Evolutionary conservation across 2,113 vertebrate species (phyloP).

Genomic region (Turnix velox): DNA sequence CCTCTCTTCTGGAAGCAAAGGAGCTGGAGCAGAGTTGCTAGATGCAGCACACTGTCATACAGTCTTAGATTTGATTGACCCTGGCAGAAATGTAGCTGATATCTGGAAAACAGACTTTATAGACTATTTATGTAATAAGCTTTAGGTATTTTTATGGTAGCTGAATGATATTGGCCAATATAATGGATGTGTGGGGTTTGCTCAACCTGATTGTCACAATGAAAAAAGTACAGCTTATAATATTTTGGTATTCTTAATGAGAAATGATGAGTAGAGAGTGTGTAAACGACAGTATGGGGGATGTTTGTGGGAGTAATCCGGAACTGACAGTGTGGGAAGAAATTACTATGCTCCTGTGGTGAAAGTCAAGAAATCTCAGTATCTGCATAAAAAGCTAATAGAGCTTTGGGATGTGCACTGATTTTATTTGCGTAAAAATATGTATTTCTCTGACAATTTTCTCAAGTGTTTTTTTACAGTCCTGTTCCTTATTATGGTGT

Average conservation of each 20-base stretch:
- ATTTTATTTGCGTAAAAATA: constrained; percentile 52
- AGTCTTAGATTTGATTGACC: neutral
- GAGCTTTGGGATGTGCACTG: constrained; percentile 32
- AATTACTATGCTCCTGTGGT: constrained; percentile 33
- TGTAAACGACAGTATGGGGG: neutral
- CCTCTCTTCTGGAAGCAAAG: neutral
- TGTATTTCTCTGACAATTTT: constrained; percentile 55
- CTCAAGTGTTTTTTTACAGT: constrained; percentile 51
- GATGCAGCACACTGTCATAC: neutral
- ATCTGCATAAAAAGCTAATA: constrained; percentile 37
- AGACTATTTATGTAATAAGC: constrained; percentile 7
- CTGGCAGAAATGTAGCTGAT: neutral
- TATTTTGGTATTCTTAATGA: constrained; percentile 44
- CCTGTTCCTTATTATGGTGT: constrained; percentile 34
- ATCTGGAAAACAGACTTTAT: neutral
- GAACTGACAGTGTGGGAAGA: constrained; percentile 13
- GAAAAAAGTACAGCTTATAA: constrained; percentile 7
- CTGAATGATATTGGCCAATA: neutral
- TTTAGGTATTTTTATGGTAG: constrained; percentile 5
- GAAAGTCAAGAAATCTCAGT: constrained; percentile 11
- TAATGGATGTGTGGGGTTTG: constrained; percentile 27
- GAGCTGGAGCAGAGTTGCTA: neutral
- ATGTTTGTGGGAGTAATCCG: constrained; percentile 10
- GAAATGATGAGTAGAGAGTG: neutral
- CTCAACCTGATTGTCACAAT: neutral